Base-by-base conservation (phyloP, 1,140 invertebrate species). In the Trichonephila clavipes region DNA sequence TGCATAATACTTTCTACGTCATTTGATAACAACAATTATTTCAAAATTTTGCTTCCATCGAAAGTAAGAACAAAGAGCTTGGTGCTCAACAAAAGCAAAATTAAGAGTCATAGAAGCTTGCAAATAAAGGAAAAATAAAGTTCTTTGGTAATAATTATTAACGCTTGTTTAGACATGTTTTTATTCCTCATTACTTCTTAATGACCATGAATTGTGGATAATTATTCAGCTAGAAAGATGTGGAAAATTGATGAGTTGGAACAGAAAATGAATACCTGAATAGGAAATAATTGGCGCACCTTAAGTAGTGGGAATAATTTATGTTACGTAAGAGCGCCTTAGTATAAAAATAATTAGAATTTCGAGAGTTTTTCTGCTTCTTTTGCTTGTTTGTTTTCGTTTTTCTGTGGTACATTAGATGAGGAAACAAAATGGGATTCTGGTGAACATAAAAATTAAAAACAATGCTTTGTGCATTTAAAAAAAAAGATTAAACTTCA, bases 61-160 rank as follows among this genome's bases (percentile, higher is more conserved):
- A 24, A 21, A 69, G n/a, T 24, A 69, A 28, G 66, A 69, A 69
- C 21, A 69, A 69, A 69, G 51, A 12, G 66, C 24, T 2, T 12
- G n/a, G n/a, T 5, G 24, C n/a, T 2, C 21, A 69, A 40, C 66
- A 69, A 69, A 69, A 69, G 66, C 66, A 69, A 69, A 69, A 14
- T 69, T 28, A 28, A 69, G 66, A n/a, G 3, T 24, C 66, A 21
- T 69, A 24, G 12, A 24, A 69, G n/a, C n/a, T 69, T 14, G 21
- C 66, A 66, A 10, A 21, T 66, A n/a, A 66, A 66, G 21, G 21
- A 69, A 28, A 24, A 69, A 28, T 69, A 69, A 69, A 69, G 66
- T 69, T 69, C n/a, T 69, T 21, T 69, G 66, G 66, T n/a, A n/a
- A 69, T 69, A 69, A 69, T 69, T 69, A 69, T 69, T 69, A 69